phyloP scores from a whole-genome alignment of 2,888 invertebrate genomes.

The Clunio marinus region DNA sequence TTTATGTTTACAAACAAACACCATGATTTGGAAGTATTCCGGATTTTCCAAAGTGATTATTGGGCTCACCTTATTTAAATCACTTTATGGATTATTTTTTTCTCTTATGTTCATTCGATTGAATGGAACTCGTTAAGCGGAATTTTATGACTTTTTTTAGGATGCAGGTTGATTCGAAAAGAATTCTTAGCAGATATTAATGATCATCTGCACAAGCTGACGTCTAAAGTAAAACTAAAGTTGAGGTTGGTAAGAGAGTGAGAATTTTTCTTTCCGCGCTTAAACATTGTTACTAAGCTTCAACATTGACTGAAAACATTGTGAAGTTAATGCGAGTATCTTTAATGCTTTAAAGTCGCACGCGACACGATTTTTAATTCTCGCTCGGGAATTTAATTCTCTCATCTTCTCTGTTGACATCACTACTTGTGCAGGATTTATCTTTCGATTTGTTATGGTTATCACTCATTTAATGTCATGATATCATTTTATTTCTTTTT shows the following conservation, averaged over 20 bases:
- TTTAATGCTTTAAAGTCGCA: not conserved
- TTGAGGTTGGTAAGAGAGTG: not conserved
- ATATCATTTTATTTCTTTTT: too few relatives aligned
- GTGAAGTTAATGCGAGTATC: not conserved
- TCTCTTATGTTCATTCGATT: not conserved
- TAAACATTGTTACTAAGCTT: not conserved
- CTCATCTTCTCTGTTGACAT: not conserved
- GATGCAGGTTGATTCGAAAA: not conserved
- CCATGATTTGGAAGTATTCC: not conserved
- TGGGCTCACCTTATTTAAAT: conserved; percentile 33
- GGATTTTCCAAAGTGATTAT: not conserved
- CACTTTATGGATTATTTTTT: conserved; percentile 23
- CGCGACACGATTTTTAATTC: too few relatives aligned
- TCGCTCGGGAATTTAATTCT: too few relatives aligned
- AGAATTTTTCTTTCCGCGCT: not conserved
- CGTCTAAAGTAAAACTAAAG: conserved; percentile 32
- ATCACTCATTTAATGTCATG: too few relatives aligned
- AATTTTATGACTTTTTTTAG: not conserved
- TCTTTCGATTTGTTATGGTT: too few relatives aligned
- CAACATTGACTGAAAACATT: not conserved
- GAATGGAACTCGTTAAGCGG: not conserved
- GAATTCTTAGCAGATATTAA: not conserved
- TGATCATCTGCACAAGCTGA: conserved; percentile 3
- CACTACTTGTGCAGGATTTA: too few relatives aligned
- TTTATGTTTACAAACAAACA: not conserved